Percentiles rank a stretch among this genome's conserved stretches.
Evolutionary conservation across 23 tunicate genomes (phyloP).

Genomic region (Trididemnum miniatum): DNA sequence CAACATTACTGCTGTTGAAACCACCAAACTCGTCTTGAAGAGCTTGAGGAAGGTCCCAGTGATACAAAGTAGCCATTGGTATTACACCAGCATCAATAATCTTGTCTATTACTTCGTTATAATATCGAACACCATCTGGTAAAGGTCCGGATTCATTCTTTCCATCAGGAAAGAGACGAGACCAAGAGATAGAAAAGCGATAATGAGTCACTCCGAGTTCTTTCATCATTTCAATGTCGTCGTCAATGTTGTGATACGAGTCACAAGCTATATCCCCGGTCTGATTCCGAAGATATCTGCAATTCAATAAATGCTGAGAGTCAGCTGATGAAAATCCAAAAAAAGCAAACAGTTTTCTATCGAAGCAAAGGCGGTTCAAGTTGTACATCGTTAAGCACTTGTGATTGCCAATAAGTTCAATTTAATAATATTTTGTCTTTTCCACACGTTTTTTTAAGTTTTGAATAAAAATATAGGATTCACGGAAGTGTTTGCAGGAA

Average conservation of each 20-base stretch:
- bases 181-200: conserved; percentile 93
- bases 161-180: conserved; percentile 86
- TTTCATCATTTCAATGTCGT: conserved; percentile 71
- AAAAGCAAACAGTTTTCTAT: too few species aligned
- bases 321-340: too few species aligned
- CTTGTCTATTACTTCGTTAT: conserved; percentile 76
- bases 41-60: conserved; percentile 90
- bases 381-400: too few species aligned
- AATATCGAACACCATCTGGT: conserved; percentile 64
- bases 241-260: conserved; percentile 68
- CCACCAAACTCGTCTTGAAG: conserved; percentile 92
- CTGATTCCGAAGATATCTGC: conserved; percentile 61
- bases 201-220: conserved; percentile 83
- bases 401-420: too few species aligned
- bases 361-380: too few species aligned
- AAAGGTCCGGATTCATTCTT: conserved; percentile 51
- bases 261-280: conserved; percentile 96
- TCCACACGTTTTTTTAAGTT: too few species aligned
- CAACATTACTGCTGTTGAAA: conserved; percentile 70
- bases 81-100: conserved; percentile 59
- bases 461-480: too few species aligned
- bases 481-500: too few species aligned
- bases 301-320: too few species aligned
- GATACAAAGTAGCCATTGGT: conserved; percentile 93
- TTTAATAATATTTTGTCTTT: too few species aligned